Evolutionary conservation across 2,113 vertebrate genomes (phyloP), one percentile per base, ranked within the genome.

Genomic region (Neogale vison): DNA sequence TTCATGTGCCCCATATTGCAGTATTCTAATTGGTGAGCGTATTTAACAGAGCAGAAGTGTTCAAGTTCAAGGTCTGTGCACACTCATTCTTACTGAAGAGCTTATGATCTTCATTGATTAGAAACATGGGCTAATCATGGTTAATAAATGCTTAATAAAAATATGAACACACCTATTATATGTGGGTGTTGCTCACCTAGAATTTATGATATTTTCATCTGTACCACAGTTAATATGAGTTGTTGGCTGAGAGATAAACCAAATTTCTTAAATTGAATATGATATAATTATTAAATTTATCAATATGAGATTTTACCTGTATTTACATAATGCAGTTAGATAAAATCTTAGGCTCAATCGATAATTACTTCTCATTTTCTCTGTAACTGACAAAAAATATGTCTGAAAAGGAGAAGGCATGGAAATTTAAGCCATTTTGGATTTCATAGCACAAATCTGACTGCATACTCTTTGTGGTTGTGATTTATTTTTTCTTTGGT

Each of bases 231-330:
- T 82, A 69, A 82, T 42, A 31, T 55, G 24, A 93, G 65, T 65
- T 92, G 9, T 72, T 83, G 92, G 24, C 59, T 79, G 86, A 92
- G 20, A 50, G 8, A 4, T 79, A 1, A 31, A 61, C 31, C 24
- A 47, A 6, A 88, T 95, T 93, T 79, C 79, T 29, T 61, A 96
- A 93, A 67, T 6, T 63, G 23, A 96, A 93, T 82, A 39, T 77
- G 45, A 39, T 88, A 26, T 90, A 84, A 85, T 61, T 63, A 87
- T 47, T 67, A 45, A 47, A 65, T 50, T 86, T 93, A 59, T 77
- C 79, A 85, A 61, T 71, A n/a, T 93, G 59, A n/a, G 17, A 88
- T 55, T 89, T 83, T 87, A 96, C 45, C 15, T 26, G 1, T 67
- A 92, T 91, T 88, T 79, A 67, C 1, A 45, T 42, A 74, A 20